Base-by-base conservation (phyloP, 2,797 vertebrate species). In the Eurystomus glaucurus region DNA sequence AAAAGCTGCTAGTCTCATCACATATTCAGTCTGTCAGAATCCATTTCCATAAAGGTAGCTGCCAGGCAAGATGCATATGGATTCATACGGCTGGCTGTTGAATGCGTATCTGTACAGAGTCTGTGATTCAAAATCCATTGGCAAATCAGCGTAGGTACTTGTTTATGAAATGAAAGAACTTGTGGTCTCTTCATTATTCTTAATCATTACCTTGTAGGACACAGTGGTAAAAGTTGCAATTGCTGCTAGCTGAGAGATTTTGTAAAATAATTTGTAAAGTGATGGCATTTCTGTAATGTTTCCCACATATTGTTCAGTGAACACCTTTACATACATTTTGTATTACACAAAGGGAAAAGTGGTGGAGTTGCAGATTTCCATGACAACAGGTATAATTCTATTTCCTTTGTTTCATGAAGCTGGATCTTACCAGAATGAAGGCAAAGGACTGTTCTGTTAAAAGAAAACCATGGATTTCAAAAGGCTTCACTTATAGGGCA, bases 21-120 rank as follows among this genome's bases (percentile, higher is more conserved):
- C 93, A 82, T 85, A 75, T 81, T 95, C 84, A 71, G 41, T 71
- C 81, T 96, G 93, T 87, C 88, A 77, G 85, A 90, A 88, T 62
- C n/a, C 29, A 78, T 95, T 97, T 96, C 95, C 50, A 51, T 91
- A 80, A 85, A 94, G 66, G 58, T 74, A 90, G 54, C 93, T 93
- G 90, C 83, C 82, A 92, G 75, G 69, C 78, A 86, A 77, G 77
- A 80, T 92, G 93, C 80, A 41, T 90, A 37, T 21, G 64, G 62
- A 85, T 90, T 78, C 19, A 0, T 90, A 31, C 45, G 39, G 57
- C 75, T 94, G 75, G 16, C 25, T 85, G 50, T 64, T 91, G 51
- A 92, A 77, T 81, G 61, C 37, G 7, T 43, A 61, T 72, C 54
- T 69, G 46, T 45, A 9, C 18, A 70, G 31, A 7, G 12, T 80